Conservation (phyloP, 1,140 invertebrate species). For the Drosophila pandora region DNA sequence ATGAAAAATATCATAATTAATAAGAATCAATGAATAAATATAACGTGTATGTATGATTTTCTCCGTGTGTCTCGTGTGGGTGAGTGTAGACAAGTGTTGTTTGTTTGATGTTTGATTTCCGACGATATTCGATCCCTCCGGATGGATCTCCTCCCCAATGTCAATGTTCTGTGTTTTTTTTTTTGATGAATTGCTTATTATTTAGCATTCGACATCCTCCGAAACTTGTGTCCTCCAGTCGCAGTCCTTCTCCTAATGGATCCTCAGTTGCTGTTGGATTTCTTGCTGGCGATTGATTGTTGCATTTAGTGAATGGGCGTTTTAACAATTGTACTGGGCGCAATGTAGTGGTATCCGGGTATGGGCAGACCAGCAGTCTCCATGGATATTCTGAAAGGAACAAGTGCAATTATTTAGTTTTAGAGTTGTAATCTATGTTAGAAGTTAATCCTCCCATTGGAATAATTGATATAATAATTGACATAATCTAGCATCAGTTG, state of each 20-base stretch:
- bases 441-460: not conserved
- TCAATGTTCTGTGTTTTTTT: conserved; percentile 10
- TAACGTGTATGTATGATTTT: conserved; percentile 68
- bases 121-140: conserved; percentile 15
- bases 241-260: conserved; percentile 6
- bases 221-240: conserved; percentile 1
- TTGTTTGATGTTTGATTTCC: conserved; percentile 37
- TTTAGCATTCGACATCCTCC: conserved; percentile 68
- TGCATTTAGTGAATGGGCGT: conserved; percentile 92
- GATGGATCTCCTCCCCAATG: conserved; percentile 15
- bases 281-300: conserved; percentile 41
- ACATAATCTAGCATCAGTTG: too few relatives aligned
- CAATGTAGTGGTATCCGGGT: conserved; percentile 95
- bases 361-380: conserved; percentile 94
- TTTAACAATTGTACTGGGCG: conserved; percentile 95
- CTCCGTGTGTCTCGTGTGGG: conserved; percentile 30
- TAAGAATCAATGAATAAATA: conserved; percentile 82
- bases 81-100: conserved; percentile 17
- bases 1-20: conserved; percentile 78
- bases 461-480: too few relatives aligned
- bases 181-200: conserved; percentile 63
- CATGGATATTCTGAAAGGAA: conserved; percentile 92
- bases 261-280: conserved; percentile 40
- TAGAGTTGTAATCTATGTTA: not conserved
- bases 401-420: conserved; percentile 47